A percentile compares a stretch with the other conserved stretches of the same genome.
Conservation (phyloP, 2,888 invertebrate genomes). For the Folsomia manolachei region DNA sequence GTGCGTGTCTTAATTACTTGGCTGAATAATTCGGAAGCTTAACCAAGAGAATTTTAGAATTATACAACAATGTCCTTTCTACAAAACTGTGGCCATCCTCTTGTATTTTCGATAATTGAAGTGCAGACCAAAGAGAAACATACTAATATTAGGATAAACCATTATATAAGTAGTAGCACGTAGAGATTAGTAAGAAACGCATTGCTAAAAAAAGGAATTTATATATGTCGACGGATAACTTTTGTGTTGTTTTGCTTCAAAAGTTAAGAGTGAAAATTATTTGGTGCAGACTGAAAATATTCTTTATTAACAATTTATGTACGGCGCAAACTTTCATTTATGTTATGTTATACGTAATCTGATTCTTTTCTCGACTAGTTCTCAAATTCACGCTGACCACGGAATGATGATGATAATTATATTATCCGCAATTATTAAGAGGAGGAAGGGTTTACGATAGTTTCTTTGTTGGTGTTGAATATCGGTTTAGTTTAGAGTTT, state of each 20-base stretch:
- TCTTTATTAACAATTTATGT: background rate
- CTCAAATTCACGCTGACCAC: too few species aligned
- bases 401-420: too few species aligned
- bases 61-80: background rate
- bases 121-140: conserved; percentile 3
- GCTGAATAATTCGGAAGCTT: too few species aligned
- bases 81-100: conserved; percentile 4
- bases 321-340: background rate
- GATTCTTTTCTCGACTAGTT: too few species aligned
- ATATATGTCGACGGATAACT: background rate
- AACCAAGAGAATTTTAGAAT: background rate
- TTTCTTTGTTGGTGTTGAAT: too few species aligned
- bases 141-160: background rate
- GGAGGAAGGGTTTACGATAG: too few species aligned
- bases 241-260: background rate
- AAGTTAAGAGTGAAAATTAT: background rate
- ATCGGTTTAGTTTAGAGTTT: background rate
- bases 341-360: too few species aligned
- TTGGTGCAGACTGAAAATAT: background rate
- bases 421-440: too few species aligned
- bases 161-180: too few species aligned
- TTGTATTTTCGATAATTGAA: background rate
- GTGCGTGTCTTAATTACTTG: background rate
- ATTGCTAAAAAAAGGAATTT: background rate
- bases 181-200: too few species aligned